Conservation (phyloP, 1,140 invertebrate genomes). For the Pseudomyrmex flavicornis region DNA sequence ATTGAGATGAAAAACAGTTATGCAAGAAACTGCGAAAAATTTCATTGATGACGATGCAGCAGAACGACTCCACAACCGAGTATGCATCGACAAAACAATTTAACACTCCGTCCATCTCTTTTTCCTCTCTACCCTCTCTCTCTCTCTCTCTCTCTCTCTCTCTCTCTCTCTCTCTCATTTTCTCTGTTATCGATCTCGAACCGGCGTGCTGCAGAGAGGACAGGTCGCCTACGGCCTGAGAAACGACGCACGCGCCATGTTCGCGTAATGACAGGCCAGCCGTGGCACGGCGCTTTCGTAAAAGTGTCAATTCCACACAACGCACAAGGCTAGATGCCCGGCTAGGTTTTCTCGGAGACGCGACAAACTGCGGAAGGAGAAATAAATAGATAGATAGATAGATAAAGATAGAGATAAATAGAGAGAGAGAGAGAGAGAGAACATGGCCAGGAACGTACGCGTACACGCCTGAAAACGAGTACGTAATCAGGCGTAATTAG, state of each 20-base stretch:
- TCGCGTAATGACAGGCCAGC: constrained; percentile 62
- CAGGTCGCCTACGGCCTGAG: constrained; percentile 39
- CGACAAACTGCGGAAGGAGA: neutral
- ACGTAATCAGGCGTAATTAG: constrained; percentile 77
- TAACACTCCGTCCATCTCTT: constrained; percentile 39
- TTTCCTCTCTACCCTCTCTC: neutral
- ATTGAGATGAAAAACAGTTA: neutral
- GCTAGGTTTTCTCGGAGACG: constrained; percentile 1
- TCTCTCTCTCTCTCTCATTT: neutral
- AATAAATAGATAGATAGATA: neutral
- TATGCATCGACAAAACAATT: constrained; percentile 71
- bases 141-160: neutral
- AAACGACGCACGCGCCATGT: constrained; percentile 70
- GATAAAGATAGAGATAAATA: neutral
- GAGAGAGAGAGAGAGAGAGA: neutral
- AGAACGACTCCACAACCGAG: constrained; percentile 68
- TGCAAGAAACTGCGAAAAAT: constrained; percentile 22
- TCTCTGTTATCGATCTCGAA: constrained; percentile 70
- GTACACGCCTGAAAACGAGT: constrained; percentile 68
- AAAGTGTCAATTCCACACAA: constrained; percentile 67
- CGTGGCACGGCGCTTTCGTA: constrained; percentile 39
- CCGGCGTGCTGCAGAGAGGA: constrained; percentile 44
- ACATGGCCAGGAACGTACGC: constrained; percentile 58
- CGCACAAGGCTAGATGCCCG: neutral
- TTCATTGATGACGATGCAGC: constrained; percentile 44